A percentile compares a stretch with the other conserved stretches of the same genome.
Evolutionary conservation across 2,797 vertebrate genomes (phyloP).

Genomic region (Alectoris magna): DNA sequence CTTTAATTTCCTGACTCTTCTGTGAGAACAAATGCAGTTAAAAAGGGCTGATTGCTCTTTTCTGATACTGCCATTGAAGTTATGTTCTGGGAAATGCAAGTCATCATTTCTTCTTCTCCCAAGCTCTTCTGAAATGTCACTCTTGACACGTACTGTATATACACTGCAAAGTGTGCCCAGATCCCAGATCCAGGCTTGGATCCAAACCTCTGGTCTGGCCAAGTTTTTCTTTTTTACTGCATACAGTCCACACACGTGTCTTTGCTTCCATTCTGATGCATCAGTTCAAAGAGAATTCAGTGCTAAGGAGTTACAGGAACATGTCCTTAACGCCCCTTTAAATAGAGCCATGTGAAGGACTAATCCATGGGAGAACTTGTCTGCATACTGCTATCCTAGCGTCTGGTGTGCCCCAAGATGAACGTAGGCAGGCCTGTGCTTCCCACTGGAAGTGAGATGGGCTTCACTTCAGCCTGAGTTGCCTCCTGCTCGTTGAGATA

Average conservation of each 20-base stretch:
- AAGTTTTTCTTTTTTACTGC: slow-evolving; percentile 8
- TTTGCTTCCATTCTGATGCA: slow-evolving; percentile 18
- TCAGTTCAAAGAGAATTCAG: neutral
- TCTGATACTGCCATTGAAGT: slow-evolving; percentile 37
- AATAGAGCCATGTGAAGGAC: neutral
- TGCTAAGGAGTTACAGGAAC: neutral
- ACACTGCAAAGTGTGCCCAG: slow-evolving; percentile 60
- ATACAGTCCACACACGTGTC: neutral
- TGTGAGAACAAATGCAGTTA: slow-evolving; percentile 70
- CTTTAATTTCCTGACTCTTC: slow-evolving; percentile 70
- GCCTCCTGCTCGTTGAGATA: neutral
- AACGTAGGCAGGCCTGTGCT: neutral
- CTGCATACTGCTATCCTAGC: neutral
- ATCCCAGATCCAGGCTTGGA: slow-evolving; percentile 44
- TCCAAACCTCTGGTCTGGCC: slow-evolving; percentile 70
- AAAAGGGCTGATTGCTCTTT: slow-evolving; percentile 74
- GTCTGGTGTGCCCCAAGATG: neutral
- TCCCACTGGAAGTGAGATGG: neutral
- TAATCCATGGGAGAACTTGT: neutral
- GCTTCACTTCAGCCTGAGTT: neutral
- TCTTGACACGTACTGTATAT: slow-evolving; percentile 66
- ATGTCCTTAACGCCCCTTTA: neutral
- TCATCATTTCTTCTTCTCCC: slow-evolving; percentile 66
- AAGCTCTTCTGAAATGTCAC: slow-evolving; percentile 61
- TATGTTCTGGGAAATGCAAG: slow-evolving; percentile 52